phyloP scores from a whole-genome alignment of 2,113 vertebrate genomes.

The Spermophilus dauricus region DNA sequence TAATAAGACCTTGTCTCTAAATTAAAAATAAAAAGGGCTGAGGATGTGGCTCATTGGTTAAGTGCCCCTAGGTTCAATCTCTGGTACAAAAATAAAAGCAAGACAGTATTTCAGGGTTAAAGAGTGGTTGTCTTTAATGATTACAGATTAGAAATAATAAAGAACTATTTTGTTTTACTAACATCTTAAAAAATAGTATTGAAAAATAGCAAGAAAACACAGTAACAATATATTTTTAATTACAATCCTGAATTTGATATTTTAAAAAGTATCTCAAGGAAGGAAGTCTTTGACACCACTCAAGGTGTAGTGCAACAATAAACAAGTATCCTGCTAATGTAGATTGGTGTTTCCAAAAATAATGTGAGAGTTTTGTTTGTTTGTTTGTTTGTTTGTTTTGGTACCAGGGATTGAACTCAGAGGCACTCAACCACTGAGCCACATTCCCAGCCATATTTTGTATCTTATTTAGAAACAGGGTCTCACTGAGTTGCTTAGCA shows the following conservation, averaged over 20 bases:
- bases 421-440: no score
- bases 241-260: not conserved
- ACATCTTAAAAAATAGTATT: not conserved
- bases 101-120: not conserved
- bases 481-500: no score
- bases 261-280: constrained; percentile 31
- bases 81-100: no score
- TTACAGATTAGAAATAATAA: not conserved
- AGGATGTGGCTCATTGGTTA: no score
- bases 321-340: not conserved
- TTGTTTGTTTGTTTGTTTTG: no score
- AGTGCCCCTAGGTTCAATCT: no score
- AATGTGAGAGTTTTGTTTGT: not conserved
- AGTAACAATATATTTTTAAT: not conserved
- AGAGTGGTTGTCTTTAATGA: constrained; percentile 36
- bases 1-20: no score
- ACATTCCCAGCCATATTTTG: no score
- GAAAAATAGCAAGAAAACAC: not conserved
- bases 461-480: no score
- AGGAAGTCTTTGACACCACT: not conserved
- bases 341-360: not conserved
- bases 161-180: not conserved
- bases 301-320: not conserved
- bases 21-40: no score
- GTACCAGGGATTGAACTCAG: no score